phyloP scores from a whole-genome alignment of 2,113 vertebrate species.

The Cottus gobio region DNA sequence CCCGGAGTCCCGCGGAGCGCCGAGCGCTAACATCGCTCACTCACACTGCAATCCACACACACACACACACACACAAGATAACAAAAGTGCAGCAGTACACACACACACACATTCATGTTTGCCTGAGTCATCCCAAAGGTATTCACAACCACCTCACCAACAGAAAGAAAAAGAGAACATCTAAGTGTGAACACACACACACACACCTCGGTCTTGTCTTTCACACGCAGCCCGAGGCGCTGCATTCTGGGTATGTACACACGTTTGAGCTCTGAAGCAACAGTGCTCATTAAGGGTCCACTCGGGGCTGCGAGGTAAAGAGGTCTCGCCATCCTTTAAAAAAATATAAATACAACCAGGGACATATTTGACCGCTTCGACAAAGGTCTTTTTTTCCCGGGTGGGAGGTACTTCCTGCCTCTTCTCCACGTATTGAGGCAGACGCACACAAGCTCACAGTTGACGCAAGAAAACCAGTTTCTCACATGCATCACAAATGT shows the following conservation, averaged over 20 bases:
- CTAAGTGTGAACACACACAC: too few species aligned
- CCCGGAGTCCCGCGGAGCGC: slow-evolving; percentile 55
- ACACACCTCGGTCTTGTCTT: slow-evolving; percentile 65
- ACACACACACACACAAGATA: slow-evolving; percentile 1
- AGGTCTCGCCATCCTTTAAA: slow-evolving; percentile 11
- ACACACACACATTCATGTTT: slow-evolving; percentile 33
- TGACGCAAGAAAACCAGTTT: neutral
- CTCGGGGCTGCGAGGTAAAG: slow-evolving; percentile 41
- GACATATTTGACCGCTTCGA: slow-evolving; percentile 29
- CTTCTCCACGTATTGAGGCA: neutral
- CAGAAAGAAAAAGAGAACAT: slow-evolving; percentile 7
- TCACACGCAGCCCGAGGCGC: slow-evolving; percentile 61
- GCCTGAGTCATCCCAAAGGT: slow-evolving; percentile 74
- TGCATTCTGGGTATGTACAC: slow-evolving; percentile 17
- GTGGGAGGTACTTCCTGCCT: neutral
- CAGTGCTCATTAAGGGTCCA: slow-evolving; percentile 52
- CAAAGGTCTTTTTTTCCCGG: slow-evolving; percentile 25
- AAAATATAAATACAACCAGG: slow-evolving; percentile 19
- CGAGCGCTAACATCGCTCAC: slow-evolving; percentile 48
- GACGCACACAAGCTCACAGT: neutral
- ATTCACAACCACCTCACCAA: slow-evolving; percentile 72
- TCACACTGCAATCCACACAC: slow-evolving; percentile 13
- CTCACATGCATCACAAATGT: neutral
- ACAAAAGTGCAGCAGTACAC: neutral
- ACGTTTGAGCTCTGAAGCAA: slow-evolving; percentile 40